A percentile compares a stretch with the other conserved stretches of the same genome.
Conservation (phyloP, 2,797 vertebrate genomes). For the Bryconaethiops microstoma region DNA sequence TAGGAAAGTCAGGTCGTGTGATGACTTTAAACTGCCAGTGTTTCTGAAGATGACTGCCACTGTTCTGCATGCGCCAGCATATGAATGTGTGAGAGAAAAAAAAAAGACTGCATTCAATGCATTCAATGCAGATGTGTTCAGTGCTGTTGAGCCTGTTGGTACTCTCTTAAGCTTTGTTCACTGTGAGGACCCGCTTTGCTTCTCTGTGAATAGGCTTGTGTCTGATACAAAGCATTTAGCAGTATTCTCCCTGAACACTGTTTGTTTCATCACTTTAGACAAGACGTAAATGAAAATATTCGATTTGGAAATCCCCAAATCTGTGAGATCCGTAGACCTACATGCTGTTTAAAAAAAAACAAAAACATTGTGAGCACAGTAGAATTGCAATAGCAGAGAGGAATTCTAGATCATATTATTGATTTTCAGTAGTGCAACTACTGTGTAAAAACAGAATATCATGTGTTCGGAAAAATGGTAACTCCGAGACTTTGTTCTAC, state of each 20-base stretch:
- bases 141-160: slow-evolving; percentile 25
- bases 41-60: slow-evolving; percentile 35
- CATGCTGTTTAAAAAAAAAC: slow-evolving; percentile 36
- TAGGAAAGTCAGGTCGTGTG: not conserved
- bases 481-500: slow-evolving; percentile 15
- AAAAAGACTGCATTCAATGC: not conserved
- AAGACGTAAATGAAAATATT: not conserved
- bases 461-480: slow-evolving; percentile 30
- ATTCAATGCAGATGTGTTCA: slow-evolving; percentile 3
- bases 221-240: slow-evolving; percentile 37
- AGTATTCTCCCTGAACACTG: slow-evolving; percentile 8
- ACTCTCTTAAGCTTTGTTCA: slow-evolving; percentile 38
- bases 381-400: slow-evolving; percentile 3
- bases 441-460: slow-evolving; percentile 14
- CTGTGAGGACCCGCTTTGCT: slow-evolving; percentile 41
- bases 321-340: slow-evolving; percentile 40
- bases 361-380: slow-evolving; percentile 25
- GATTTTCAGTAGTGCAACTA: not conserved
- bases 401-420: slow-evolving; percentile 1
- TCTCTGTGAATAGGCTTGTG: slow-evolving; percentile 46
- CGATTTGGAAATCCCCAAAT: slow-evolving; percentile 22
- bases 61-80: slow-evolving; percentile 30
- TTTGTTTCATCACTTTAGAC: slow-evolving; percentile 22
- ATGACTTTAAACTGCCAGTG: slow-evolving; percentile 40
- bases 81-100: not conserved